phyloP scores from a whole-genome alignment of 2,113 vertebrate species.

The Poeciliopsis retropinna region DNA sequence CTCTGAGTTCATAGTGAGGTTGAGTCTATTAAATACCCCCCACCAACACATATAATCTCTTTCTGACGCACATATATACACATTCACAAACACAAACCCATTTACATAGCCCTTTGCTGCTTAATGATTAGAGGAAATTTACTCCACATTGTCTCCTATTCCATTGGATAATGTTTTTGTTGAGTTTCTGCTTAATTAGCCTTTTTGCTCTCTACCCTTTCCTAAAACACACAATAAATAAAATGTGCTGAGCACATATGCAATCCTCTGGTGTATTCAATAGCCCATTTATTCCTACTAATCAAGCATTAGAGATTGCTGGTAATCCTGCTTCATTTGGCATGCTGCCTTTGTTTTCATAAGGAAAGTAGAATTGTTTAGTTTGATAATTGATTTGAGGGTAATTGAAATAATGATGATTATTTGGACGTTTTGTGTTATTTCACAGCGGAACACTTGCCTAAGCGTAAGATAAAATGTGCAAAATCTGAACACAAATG shows the following conservation, averaged over 20 bases:
- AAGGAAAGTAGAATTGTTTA: slow-evolving; percentile 30
- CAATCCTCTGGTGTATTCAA: slow-evolving; percentile 56
- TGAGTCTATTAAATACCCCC: slow-evolving; percentile 59
- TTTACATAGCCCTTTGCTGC: slow-evolving; percentile 44
- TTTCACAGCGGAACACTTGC: neutral
- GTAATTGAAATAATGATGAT: slow-evolving; percentile 5
- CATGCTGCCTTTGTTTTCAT: slow-evolving; percentile 14
- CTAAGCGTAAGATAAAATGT: neutral
- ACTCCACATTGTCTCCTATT: slow-evolving; percentile 41
- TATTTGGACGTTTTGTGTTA: slow-evolving; percentile 2
- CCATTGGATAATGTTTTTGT: slow-evolving; percentile 53
- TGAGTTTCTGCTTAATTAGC: slow-evolving; percentile 65
- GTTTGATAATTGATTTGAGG: slow-evolving; percentile 27
- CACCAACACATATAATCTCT: slow-evolving; percentile 8
- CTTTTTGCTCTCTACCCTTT: slow-evolving; percentile 45
- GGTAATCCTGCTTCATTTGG: slow-evolving; percentile 48
- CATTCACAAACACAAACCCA: slow-evolving; percentile 8
- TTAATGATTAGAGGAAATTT: slow-evolving; percentile 64
- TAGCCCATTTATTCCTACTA: slow-evolving; percentile 62
- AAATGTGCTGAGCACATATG: slow-evolving; percentile 36
- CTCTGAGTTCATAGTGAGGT: slow-evolving; percentile 54
- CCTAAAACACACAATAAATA: slow-evolving; percentile 45
- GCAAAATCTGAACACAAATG: neutral
- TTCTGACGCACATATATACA: slow-evolving; percentile 1
- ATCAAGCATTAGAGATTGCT: slow-evolving; percentile 46